Evolutionary conservation across 1,140 invertebrate species (phyloP).

Genomic region (Vanessa tameamea): DNA sequence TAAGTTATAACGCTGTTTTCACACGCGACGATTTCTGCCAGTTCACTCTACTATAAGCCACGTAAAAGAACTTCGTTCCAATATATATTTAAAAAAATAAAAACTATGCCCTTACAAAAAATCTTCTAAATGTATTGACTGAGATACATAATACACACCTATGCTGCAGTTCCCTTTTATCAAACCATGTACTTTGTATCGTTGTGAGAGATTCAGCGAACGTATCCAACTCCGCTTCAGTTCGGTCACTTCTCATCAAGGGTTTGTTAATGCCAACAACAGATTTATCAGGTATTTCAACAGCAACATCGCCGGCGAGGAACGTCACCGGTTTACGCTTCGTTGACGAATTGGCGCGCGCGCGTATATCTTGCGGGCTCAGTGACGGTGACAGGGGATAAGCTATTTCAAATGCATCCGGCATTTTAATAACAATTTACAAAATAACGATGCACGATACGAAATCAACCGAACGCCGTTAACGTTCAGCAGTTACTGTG

Average conservation of each 20-base stretch:
- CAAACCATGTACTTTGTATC: conserved; percentile 78
- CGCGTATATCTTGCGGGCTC: conserved; percentile 77
- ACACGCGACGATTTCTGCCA: too few species aligned
- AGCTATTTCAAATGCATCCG: conserved; percentile 76
- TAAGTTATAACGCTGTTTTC: too few species aligned
- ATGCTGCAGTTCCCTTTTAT: conserved; percentile 82
- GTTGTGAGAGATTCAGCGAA: conserved; percentile 81
- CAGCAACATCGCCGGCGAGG: conserved; percentile 57
- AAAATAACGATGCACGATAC: background rate
- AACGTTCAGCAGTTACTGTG: conserved; percentile 27
- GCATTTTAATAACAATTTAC: conserved; percentile 52
- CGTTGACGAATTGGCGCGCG: conserved; percentile 79
- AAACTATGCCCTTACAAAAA: too few species aligned
- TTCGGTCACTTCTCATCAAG: conserved; percentile 74
- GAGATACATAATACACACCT: conserved; percentile 72
- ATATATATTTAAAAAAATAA: too few species aligned
- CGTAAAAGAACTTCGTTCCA: too few species aligned
- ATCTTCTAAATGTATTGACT: background rate
- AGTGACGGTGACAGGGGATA: conserved; percentile 77
- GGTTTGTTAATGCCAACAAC: conserved; percentile 62
- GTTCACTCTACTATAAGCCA: too few species aligned
- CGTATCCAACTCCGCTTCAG: conserved; percentile 82
- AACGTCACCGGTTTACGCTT: conserved; percentile 68
- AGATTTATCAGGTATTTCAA: conserved; percentile 75
- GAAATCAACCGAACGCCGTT: conserved; percentile 20